Evolutionary conservation across 2,888 invertebrate genomes (phyloP).

Genomic region (Chirona hameri): DNA sequence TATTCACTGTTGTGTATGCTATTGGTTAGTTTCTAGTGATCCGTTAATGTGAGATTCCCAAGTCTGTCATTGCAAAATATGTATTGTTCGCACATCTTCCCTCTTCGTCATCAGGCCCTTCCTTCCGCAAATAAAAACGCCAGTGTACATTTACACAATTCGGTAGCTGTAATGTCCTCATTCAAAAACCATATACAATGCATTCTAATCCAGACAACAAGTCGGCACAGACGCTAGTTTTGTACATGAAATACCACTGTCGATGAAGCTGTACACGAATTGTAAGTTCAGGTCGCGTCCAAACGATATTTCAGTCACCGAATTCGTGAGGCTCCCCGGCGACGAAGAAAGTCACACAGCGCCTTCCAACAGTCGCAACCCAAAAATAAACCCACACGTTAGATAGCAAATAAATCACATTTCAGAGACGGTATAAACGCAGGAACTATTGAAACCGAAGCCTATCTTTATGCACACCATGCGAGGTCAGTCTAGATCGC

Average conservation of each 20-base stretch:
- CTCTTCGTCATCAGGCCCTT: neutral
- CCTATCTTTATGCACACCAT: neutral
- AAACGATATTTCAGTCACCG: neutral
- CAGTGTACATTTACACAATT: constrained; percentile 23
- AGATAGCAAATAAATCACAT: constrained; percentile 28
- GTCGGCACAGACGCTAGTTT: constrained; percentile 24
- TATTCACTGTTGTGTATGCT: too few species aligned
- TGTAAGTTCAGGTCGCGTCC: constrained; percentile 2
- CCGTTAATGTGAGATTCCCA: neutral
- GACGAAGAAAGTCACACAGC: neutral
- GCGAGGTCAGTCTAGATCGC: neutral
- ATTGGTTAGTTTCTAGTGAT: too few species aligned
- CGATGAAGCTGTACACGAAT: constrained; percentile 13
- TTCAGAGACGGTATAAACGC: constrained; percentile 13
- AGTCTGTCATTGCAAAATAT: neutral
- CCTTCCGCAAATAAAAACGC: neutral
- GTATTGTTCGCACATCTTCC: neutral
- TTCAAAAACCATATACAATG: constrained; percentile 29
- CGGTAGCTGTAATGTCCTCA: constrained; percentile 27
- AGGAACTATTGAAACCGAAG: constrained; percentile 28
- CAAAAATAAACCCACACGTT: constrained; percentile 13
- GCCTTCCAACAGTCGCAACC: neutral
- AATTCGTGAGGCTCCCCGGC: neutral
- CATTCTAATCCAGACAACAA: constrained; percentile 28
- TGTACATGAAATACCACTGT: constrained; percentile 28